Percentiles rank a stretch among this genome's conserved stretches.
These are phyloP conservation scores for Lycia hirtaria DNA, from an alignment of 2,888 invertebrate species.

Conservation along the genomic window DNA sequence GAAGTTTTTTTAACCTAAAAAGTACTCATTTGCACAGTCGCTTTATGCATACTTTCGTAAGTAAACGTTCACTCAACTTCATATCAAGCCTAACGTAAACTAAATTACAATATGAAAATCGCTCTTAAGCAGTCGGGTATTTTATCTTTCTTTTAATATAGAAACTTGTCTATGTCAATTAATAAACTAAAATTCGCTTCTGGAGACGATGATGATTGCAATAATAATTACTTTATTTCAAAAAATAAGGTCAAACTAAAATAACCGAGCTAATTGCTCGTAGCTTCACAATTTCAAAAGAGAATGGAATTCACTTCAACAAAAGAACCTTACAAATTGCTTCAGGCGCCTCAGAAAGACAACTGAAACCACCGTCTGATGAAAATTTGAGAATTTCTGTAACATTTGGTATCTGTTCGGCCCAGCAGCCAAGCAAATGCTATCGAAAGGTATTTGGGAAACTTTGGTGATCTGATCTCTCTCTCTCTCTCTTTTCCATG, in stretches of 20 bases:
- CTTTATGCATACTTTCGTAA: no score
- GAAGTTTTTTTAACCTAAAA: no score
- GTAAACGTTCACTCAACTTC: no score
- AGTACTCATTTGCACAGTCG: no score
- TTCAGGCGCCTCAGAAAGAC: constrained; percentile 15
- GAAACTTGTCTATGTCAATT: no score
- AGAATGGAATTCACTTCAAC: constrained; percentile 13
- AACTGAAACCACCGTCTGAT: constrained; percentile 6
- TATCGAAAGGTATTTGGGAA: not conserved
- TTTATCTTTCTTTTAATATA: no score
- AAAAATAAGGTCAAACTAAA: constrained; percentile 4
- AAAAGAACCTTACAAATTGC: constrained; percentile 22
- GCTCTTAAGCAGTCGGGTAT: no score
- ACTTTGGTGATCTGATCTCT: not conserved
- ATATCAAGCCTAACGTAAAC: no score
- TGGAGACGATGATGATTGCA: no score
- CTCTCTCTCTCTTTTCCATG: no score
- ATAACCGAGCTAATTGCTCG: constrained; percentile 9
- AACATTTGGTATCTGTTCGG: constrained; percentile 2
- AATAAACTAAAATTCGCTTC: no score
- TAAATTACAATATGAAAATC: no score
- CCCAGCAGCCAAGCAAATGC: not conserved
- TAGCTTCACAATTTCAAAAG: constrained; percentile 9
- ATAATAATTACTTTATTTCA: not conserved
- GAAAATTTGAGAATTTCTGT: constrained; percentile 4